Base-by-base conservation (phyloP, 2,888 invertebrate species). In the Hedychridium roseum region DNA sequence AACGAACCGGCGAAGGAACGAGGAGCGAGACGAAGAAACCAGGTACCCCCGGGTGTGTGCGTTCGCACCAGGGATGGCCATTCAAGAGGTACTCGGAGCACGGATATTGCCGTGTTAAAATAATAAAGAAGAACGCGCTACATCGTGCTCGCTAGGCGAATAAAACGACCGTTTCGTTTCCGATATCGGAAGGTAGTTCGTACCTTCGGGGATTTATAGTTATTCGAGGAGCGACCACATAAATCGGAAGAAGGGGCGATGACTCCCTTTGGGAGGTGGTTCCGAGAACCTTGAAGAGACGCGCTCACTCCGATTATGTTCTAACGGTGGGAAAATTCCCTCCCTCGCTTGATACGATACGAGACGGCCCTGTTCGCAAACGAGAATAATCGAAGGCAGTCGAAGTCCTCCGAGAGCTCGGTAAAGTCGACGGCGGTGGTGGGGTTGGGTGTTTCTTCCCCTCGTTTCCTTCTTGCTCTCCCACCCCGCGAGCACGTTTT, bases 341-440 rank as follows among this genome's bases (percentile, higher is more conserved):
- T 43, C 45, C 45, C 45, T 43, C 50, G 38, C 47, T 59, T 51
- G 59, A 44, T 49, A 46, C 51, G 60, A 57, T 36, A 23, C 45
- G 50, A 54, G 58, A 60, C 63, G 58, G 58, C 60, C 60, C 63
- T 64, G 63, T 48, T 48, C 43, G 32, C 34, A 48, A 52, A 52
- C 65, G 64, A 59, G 47, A 57, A 48, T 38, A 53, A 57, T 61
- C 64, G 64, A 62, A 60, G 51, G 52, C 49, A 55, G 65, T 57
- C 64, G 64, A 60, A 65, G 49, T 45, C 34, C 36, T 42, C 56
- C 64, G 64, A 64, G 64, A 47, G 53, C 50, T 54, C 53, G 51
- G 57, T 43, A 54, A 54, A 42, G 35, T 17, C 17, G 9, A 9
- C 9, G 16, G 1, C 15, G 14, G 34, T 43, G 44, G 68, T 55